Base-by-base conservation (phyloP, 2,888 invertebrate species). In the Ferdinandea cuprea region DNA sequence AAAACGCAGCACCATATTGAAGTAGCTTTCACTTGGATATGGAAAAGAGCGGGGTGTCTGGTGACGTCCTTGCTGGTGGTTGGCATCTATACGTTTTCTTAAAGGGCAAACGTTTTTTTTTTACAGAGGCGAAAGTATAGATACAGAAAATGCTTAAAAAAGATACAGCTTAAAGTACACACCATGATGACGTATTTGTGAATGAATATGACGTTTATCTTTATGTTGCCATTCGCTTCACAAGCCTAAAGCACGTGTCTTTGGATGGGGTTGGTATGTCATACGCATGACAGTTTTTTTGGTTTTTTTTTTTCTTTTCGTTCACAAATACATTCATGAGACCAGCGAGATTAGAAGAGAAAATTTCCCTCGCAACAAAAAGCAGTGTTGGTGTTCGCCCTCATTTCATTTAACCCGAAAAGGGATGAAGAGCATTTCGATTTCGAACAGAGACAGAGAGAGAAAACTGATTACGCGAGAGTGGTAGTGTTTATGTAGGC, bases 351-450 rank as follows among this genome's bases (percentile, higher is more conserved):
- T n/a, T 19, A n/a, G 11, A 65, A 66, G 66, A 66, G 66, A 54
- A 66, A 66, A 66, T 54, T 66, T 66, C 66, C 54, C 66, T 54
- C n/a, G n/a, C n/a, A n/a, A n/a, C n/a, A n/a, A n/a, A n/a, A n/a
- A n/a, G n/a, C n/a, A n/a, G n/a, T n/a, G n/a, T 54, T 42, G 28
- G n/a, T 15, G 8, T 30, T 13, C 19, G 3, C 40, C 9, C n/a
- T n/a, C n/a, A n/a, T n/a, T n/a, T n/a, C 8, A 19, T 17, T 3
- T n/a, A 44, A 3, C 32, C 8, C n/a, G n/a, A n/a, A 11, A 65
- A 52, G 66, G 66, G 66, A 54, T 66, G 66, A 52, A 66, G 44
- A 66, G 66, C 5, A 52, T 13, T n/a, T 4, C 17, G 11, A 25
- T n/a, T n/a, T n/a, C n/a, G n/a, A n/a, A n/a, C n/a, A 37, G 40